Evolutionary conservation across 2,888 invertebrate genomes (phyloP).

Genomic region (Hypomecis atomaria): DNA sequence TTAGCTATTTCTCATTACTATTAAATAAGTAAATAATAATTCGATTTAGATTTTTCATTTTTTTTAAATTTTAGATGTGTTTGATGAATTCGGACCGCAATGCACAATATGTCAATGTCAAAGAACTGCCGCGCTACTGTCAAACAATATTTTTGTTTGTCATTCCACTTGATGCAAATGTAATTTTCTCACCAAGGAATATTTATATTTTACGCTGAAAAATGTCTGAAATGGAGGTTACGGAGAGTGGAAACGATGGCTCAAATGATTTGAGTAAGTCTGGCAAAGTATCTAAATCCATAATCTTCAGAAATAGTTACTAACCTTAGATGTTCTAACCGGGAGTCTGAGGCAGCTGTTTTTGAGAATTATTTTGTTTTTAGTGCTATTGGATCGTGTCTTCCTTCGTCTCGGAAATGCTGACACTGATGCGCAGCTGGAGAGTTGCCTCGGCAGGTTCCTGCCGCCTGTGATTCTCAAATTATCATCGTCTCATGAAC

Average conservation of each 20-base stretch:
- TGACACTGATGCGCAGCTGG: slow-evolving; percentile 94
- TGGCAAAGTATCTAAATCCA: not conserved
- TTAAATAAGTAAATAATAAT: too few relatives aligned
- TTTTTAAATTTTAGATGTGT: too few relatives aligned
- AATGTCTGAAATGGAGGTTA: slow-evolving; percentile 81
- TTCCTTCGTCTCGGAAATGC: slow-evolving; percentile 95
- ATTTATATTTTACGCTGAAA: slow-evolving; percentile 32
- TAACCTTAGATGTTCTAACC: slow-evolving; percentile 40
- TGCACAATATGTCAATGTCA: not conserved
- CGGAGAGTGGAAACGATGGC: slow-evolving; percentile 69
- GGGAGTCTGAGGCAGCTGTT: slow-evolving; percentile 33
- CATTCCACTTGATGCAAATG: slow-evolving; percentile 33
- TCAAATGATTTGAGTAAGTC: slow-evolving; percentile 77
- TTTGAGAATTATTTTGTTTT: slow-evolving; percentile 46
- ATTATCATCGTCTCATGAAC: slow-evolving; percentile 93
- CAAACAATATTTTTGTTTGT: slow-evolving; percentile 45
- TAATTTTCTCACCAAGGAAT: slow-evolving; percentile 18
- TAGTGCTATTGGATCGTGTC: slow-evolving; percentile 95
- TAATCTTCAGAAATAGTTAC: slow-evolving; percentile 19
- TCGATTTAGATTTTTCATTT: too few relatives aligned
- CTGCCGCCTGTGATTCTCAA: slow-evolving; percentile 95
- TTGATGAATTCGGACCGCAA: too few relatives aligned
- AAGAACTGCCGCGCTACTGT: not conserved
- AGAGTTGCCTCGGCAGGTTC: slow-evolving; percentile 91
- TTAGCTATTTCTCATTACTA: too few relatives aligned